Percentiles rank a stretch among this genome's conserved stretches.
phyloP scores from a whole-genome alignment of 2,113 vertebrate species.

The Scartelaos histophorus region DNA sequence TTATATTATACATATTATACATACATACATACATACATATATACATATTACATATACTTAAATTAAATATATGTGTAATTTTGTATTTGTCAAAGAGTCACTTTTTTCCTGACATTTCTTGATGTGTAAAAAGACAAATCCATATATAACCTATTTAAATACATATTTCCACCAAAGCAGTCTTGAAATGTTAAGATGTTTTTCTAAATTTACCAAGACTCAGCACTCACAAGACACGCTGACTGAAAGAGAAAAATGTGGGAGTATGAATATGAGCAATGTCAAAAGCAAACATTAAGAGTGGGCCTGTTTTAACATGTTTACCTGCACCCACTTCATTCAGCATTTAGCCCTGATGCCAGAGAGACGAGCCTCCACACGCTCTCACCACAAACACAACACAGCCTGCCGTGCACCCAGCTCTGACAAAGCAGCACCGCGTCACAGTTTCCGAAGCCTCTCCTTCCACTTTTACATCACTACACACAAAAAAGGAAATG shows the following conservation, averaged over 20 bases:
- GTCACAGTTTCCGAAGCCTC: slow-evolving; percentile 70
- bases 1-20: background rate
- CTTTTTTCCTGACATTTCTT: background rate
- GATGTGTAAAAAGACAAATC: background rate
- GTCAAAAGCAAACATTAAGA: slow-evolving; percentile 42
- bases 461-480: slow-evolving; percentile 65
- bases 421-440: slow-evolving; percentile 56
- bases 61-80: no score
- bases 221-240: background rate
- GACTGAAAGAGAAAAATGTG: slow-evolving; percentile 38
- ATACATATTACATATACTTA: no score
- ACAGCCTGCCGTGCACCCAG: slow-evolving; percentile 52
- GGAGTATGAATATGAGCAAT: slow-evolving; percentile 29
- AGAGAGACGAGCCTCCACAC: slow-evolving; percentile 61
- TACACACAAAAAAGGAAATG: slow-evolving; percentile 34
- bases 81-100: background rate
- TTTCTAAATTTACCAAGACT: background rate
- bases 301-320: slow-evolving; percentile 63
- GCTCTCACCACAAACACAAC: slow-evolving; percentile 56
- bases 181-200: background rate
- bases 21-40: no score
- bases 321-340: slow-evolving; percentile 68
- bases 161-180: background rate
- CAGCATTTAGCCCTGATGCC: slow-evolving; percentile 36
- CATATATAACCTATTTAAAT: background rate